Base-by-base conservation (phyloP, 1,140 invertebrate genomes). In the Calliphora vicina region DNA sequence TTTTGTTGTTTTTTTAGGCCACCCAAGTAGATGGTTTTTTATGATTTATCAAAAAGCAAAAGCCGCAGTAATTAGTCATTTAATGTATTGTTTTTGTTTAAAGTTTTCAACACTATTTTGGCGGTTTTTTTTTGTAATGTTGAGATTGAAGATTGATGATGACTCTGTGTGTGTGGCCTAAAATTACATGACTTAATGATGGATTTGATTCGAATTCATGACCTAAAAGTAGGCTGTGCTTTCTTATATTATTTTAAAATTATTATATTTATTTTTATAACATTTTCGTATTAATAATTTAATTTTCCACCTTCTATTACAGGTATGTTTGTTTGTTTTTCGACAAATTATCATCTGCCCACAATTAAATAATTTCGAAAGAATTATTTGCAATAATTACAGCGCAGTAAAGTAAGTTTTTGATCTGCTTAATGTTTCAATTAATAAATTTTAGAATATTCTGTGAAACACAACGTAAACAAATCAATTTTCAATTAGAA, bases 61-160 rank as follows among this genome's bases (percentile, higher is more conserved):
- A 15, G 26, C 71, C 71, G 71, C 71, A 27, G 71, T 73, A 73
- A 73, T 73, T 73, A 73, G 71, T 73, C 71, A 73, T 73, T 73
- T 73, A 27, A 73, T 27, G 71, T 73, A 73, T 27, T 73, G 71
- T 73, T 50, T 50, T 50, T 17, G 17, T 50, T 50, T 50, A 35
- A 13, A 50, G 45, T 12, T 50, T 50, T 50, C 45, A 50, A 17
- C 45, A 50, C 45, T 50, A 1, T 50, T 50, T 50, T 50, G 45
- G 45, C 45, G 45, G 45, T 50, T 17, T 50, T 50, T 5, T 35
- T 6, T 10, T 8, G 10, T 35, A 10, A 0, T 35, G 35, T 35
- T 35, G 35, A 8, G 35, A 35, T 35, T 35, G 35, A 35, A n/a
- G n/a, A n/a, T n/a, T n/a, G n/a, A n/a, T n/a, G n/a, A 8, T 35